Conservation (phyloP, 2,113 vertebrate genomes). For the Ellobius talpinus region DNA sequence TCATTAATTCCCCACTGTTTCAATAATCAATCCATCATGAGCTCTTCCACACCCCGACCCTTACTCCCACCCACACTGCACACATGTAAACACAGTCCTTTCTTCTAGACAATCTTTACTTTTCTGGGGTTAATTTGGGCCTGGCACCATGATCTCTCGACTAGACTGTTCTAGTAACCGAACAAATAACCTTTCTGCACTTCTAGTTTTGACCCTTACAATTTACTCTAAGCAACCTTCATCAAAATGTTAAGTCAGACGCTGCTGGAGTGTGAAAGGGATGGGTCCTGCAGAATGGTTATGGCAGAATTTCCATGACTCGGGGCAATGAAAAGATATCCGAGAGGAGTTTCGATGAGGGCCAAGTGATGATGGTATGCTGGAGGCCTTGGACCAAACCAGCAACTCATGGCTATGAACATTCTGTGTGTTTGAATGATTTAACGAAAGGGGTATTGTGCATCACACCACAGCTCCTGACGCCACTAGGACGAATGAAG, state of each 20-base stretch:
- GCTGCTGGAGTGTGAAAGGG: too few relatives aligned
- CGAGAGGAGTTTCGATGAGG: too few relatives aligned
- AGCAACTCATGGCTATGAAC: too few relatives aligned
- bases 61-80: neutral
- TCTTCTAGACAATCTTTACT: neutral
- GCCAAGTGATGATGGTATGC: too few relatives aligned
- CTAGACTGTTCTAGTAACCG: neutral
- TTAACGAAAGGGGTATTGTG: too few relatives aligned
- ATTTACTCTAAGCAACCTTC: neutral
- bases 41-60: neutral
- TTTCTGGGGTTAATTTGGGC: neutral
- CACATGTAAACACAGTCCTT: neutral
- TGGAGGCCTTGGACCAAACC: too few relatives aligned
- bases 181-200: neutral
- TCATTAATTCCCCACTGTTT: neutral
- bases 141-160: neutral
- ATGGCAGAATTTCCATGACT: too few relatives aligned
- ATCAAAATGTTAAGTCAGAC: neutral
- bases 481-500: too few relatives aligned
- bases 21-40: neutral
- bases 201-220: neutral
- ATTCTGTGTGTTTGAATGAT: too few relatives aligned
- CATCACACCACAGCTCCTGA: too few relatives aligned
- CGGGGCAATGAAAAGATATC: too few relatives aligned
- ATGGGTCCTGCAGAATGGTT: too few relatives aligned